These are phyloP conservation scores for Epirrita christyi DNA, from an alignment of 2,888 invertebrate genomes.

Conservation along the genomic window DNA sequence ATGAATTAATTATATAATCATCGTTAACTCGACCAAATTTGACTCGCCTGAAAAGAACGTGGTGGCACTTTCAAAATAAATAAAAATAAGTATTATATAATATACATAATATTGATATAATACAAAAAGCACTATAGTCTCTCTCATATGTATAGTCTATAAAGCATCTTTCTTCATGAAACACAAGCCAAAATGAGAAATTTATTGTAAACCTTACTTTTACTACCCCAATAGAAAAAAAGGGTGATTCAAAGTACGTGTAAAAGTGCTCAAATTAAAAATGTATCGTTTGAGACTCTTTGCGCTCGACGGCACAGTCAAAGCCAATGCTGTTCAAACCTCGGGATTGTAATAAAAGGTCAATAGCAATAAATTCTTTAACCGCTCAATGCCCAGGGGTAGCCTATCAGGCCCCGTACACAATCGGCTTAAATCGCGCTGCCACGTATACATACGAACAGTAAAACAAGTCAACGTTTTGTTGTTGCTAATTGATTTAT, in stretches of 20 bases:
- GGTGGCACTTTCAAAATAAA: no score
- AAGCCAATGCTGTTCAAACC: slow-evolving; percentile 12
- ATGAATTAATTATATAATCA: no score
- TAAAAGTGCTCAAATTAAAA: slow-evolving; percentile 17
- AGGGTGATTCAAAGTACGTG: neutral
- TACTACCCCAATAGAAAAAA: neutral
- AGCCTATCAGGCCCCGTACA: slow-evolving; percentile 19
- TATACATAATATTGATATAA: no score
- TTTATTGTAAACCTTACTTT: no score
- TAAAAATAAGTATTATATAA: no score
- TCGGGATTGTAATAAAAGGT: slow-evolving; percentile 22
- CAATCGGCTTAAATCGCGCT: slow-evolving; percentile 23
- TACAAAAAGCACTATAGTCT: no score
- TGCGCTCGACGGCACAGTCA: slow-evolving; percentile 11
- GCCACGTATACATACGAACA: slow-evolving; percentile 42
- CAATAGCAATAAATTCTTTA: slow-evolving; percentile 29
- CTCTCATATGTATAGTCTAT: no score
- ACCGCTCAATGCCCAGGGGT: slow-evolving; percentile 26
- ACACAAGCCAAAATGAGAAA: no score
- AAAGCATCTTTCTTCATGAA: no score
- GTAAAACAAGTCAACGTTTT: slow-evolving; percentile 56
- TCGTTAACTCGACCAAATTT: no score
- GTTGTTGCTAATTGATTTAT: slow-evolving; percentile 64
- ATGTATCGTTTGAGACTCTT: slow-evolving; percentile 11
- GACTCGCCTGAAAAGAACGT: no score